Base-by-base conservation (phyloP, 2,888 invertebrate species). In the Oscheius sp. region DNA sequence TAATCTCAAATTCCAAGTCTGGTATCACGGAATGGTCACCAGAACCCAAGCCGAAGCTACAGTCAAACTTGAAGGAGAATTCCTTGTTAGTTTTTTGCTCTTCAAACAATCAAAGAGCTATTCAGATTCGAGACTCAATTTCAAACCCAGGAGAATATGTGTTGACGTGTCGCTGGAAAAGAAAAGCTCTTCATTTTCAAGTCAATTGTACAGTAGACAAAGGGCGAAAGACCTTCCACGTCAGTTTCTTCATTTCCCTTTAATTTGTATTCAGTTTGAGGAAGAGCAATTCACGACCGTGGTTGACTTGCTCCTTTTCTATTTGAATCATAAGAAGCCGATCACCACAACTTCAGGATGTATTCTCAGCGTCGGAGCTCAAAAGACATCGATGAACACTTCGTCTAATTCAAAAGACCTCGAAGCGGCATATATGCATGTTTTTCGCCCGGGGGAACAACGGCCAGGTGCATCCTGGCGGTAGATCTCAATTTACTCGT, bases 131-230 rank as follows among this genome's bases (percentile, higher is more conserved):
- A 15, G 73, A 73, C 17, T 73, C 73, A 1, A 73, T 73, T 33
- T 52, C 50, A 2, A 45, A 15, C 27, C 42, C 71, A 8, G 73
- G 73, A 17, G 61, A 58, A 29, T 73, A 57, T 39, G 73, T 73
- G 15, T 57, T 73, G 58, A 73, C 73, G n/a, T 55, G 61, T 20
- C 50, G 67, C 42, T 73, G 71, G 71, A 73, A 73, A 52, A 46
- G 53, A 8, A 73, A 69, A 39, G 68, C 71, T 15, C 70, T 73
- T 27, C 73, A 73, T 52, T 73, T 73, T 52, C 73, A 73, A 48
- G 55, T 73, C 27, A 73, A 73, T 34, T n/a, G 66, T 12, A 58
- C 67, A 5, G 33, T 53, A 4, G 73, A 71, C 25, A 73, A 58
- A 12, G 69, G 71, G 10, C 48, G 53, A n/a, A 65, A 57, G 33